Percentiles rank a stretch among this genome's conserved stretches.
Evolutionary conservation across 2,797 vertebrate species (phyloP).

Genomic region (Scyliorhinus canicula): DNA sequence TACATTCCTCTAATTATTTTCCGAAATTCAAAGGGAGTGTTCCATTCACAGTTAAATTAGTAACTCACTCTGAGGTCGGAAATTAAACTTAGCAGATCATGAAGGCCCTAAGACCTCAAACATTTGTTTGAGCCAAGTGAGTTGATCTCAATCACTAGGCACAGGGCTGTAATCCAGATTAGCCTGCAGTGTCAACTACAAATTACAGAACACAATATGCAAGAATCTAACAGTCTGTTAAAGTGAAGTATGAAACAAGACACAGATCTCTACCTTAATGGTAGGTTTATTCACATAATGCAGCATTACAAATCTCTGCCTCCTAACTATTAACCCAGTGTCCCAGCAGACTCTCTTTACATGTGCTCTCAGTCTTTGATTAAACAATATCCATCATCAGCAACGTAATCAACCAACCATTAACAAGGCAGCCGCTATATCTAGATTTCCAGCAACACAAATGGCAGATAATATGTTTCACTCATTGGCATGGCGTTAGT

Average conservation of each 20-base stretch:
- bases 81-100: not conserved
- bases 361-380: too few relatives aligned
- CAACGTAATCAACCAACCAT: too few relatives aligned
- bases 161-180: not conserved
- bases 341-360: too few relatives aligned
- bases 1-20: not conserved
- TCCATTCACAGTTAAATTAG: not conserved
- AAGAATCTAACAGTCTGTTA: not conserved
- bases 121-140: not conserved
- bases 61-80: not conserved
- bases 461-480: not conserved
- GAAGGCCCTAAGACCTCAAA: not conserved
- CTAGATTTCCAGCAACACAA: not conserved
- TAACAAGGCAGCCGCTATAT: not conserved
- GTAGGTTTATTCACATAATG: too few relatives aligned
- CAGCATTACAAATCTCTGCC: too few relatives aligned
- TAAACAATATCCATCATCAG: too few relatives aligned
- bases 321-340: too few relatives aligned
- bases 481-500: not conserved
- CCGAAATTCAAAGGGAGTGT: not conserved
- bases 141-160: not conserved
- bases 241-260: too few relatives aligned
- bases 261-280: too few relatives aligned
- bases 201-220: not conserved
- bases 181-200: not conserved